Evolutionary conservation across 2,113 vertebrate species (phyloP), one percentile per base, ranked within the genome.

Genomic region (Zosterops borbonicus): DNA sequence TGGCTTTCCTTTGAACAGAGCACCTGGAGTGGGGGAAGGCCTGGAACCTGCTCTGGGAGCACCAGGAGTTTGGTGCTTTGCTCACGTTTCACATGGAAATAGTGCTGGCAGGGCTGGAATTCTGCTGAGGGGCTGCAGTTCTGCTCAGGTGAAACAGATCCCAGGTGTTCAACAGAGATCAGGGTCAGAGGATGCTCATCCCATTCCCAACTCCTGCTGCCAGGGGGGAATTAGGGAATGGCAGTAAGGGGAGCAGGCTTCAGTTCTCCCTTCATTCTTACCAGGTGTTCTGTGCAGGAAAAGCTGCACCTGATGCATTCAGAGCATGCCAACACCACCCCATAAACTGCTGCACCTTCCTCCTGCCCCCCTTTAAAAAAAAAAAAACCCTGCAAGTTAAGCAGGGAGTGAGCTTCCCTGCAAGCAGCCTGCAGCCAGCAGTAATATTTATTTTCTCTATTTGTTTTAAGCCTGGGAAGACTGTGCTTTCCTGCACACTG

Each of bases 381-480:
- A 68, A 85, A 3, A 53, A 53, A 70, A 68, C 80, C 52, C 82
- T 53, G 46, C 83, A 39, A n/a, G 84, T 93, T 71, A 56, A 91
- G 88, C 83, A 24, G 86, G 50, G 73, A 96, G 80, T 44, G 94
- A 96, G 95, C 95, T 96, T 89, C 94, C 88, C 91, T 95, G 82
- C 75, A 90, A 97, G 97, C 97, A 94, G 97, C 93, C 96, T 78
- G 95, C 96, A 96, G 96, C 97, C 96, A 92, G 96, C 92, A 94
- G 96, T 83, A 84, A 97, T 97, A 96, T 97, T 97, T 97, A 97
- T 98, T 98, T 97, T 96, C 95, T 97, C 96, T 95, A 73, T 98
- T 98, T 97, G 97, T 97, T 97, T 96, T 95, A 82, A 98, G 98
- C 97, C 96, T 95, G 92, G 52, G 95, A 92, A 97, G 97, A 47